These are phyloP conservation scores for Zalophus californianus DNA, from an alignment of 2,797 vertebrate species.

Conservation along the genomic window DNA sequence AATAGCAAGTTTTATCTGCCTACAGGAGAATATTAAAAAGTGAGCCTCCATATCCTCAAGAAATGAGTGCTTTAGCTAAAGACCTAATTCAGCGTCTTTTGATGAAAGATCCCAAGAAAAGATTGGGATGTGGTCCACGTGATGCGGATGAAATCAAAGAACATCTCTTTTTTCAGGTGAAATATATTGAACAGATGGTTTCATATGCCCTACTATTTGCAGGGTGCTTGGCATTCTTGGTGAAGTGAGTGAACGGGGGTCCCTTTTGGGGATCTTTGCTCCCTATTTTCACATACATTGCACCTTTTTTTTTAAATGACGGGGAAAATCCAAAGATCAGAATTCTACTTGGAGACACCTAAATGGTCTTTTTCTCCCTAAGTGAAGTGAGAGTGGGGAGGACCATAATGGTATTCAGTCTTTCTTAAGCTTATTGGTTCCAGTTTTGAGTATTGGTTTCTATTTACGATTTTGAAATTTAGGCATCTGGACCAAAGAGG, in stretches of 20 bases:
- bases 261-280: background rate
- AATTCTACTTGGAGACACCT: background rate
- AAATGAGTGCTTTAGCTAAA: conserved; percentile 95
- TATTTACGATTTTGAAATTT: background rate
- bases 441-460: background rate
- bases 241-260: background rate
- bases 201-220: background rate
- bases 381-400: background rate
- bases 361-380: background rate
- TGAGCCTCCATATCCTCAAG: conserved; percentile 97
- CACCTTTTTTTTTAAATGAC: background rate
- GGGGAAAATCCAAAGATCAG: background rate
- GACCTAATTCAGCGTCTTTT: conserved; percentile 96
- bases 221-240: background rate
- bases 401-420: background rate
- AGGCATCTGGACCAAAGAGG: background rate
- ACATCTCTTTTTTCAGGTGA: conserved; percentile 97
- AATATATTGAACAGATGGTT: background rate
- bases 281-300: background rate
- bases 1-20: conserved; percentile 72
- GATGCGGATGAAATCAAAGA: conserved; percentile 96
- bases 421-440: background rate
- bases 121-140: conserved; percentile 94
- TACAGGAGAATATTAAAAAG: conserved; percentile 98
- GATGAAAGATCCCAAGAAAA: conserved; percentile 97